Evolutionary conservation across 2,888 invertebrate genomes (phyloP), one percentile per base, ranked within the genome.

Genomic region (Phasia obesa): DNA sequence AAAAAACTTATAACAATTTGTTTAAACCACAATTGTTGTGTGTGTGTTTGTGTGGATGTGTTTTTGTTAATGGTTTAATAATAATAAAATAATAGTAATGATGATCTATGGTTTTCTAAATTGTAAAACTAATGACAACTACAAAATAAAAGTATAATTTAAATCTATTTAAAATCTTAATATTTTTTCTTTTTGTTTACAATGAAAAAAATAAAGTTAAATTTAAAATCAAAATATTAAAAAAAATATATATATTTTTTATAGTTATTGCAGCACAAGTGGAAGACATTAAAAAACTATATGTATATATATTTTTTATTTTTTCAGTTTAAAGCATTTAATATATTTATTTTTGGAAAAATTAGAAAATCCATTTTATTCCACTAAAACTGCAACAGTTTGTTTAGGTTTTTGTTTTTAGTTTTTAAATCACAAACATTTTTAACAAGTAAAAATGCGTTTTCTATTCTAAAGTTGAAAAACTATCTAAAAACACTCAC

Each of bases 191-290:
- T n/a, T n/a, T 51, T 69, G 44, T 51, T 57, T 38, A 38, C 19
- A 27, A 53, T 59, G 27, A 59, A 75, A 67, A 69, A 81, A 67
- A 53, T 60, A 62, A 67, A 55, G 59, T 71, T 71, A 59, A 67
- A 13, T 38, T 44, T 69, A 49, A 60, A 65, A 60, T 71, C 55
- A 67, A 79, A 67, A 55, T 59, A 64, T 77, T 49, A 78, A 81
- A 80, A 80, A 84, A 64, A n/a, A n/a, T n/a, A n/a, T 64, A 80
- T 73, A 70, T 17, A 4, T 76, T 80, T 76, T 84, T 67, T 82
- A 81, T 89, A n/a, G n/a, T n/a, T n/a, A 88, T 88, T 88, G 88
- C 89, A 88, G 89, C 88, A 88, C 87, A 87, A 88, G 87, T 89
- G 89, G 89, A 89, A 89, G 89, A 89, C 89, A 87, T 84, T 86